phyloP scores from a whole-genome alignment of 1,140 invertebrate genomes.

The Ceratoteleas bidentatus region DNA sequence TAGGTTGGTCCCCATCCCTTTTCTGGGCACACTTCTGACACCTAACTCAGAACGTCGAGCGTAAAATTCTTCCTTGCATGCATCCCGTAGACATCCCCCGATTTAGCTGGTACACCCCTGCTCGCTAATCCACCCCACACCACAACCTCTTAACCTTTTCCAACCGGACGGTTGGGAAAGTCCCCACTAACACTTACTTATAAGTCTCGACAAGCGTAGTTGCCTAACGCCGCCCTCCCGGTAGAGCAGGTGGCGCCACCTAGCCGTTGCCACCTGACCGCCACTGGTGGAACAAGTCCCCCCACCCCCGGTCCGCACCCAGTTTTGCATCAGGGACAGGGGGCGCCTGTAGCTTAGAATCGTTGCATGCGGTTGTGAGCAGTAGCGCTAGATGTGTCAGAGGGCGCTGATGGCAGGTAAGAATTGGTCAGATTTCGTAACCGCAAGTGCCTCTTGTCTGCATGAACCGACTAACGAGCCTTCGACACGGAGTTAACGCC shows the following conservation, averaged over 20 bases:
- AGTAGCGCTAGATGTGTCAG: constrained; percentile 15
- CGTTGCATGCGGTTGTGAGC: constrained; percentile 41
- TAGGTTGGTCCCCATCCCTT: no score
- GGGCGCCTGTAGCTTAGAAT: constrained; percentile 6
- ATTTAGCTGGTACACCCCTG: constrained; percentile 63
- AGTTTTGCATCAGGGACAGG: neutral
- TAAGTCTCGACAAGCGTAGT: constrained; percentile 9
- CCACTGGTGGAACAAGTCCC: constrained; percentile 18
- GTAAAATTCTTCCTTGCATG: constrained; percentile 78
- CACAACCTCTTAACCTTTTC: constrained; percentile 6
- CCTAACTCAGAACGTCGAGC: constrained; percentile 71
- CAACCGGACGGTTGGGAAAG: neutral
- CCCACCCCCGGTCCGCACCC: neutral
- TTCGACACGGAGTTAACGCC: constrained; percentile 8
- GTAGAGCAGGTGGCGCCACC: neutral
- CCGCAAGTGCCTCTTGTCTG: constrained; percentile 29
- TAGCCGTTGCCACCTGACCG: no score
- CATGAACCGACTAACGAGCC: constrained; percentile 46
- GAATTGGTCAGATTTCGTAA: constrained; percentile 51
- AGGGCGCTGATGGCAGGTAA: constrained; percentile 42
- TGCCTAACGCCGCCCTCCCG: neutral
- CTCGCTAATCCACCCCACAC: constrained; percentile 19
- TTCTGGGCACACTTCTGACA: constrained; percentile 1
- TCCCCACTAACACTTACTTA: constrained; percentile 26
- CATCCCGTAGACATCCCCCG: constrained; percentile 74